Evolutionary conservation across 1,140 invertebrate species (phyloP), one percentile per base, ranked within the genome.

Genomic region (Zeugodacus cucurbitae): DNA sequence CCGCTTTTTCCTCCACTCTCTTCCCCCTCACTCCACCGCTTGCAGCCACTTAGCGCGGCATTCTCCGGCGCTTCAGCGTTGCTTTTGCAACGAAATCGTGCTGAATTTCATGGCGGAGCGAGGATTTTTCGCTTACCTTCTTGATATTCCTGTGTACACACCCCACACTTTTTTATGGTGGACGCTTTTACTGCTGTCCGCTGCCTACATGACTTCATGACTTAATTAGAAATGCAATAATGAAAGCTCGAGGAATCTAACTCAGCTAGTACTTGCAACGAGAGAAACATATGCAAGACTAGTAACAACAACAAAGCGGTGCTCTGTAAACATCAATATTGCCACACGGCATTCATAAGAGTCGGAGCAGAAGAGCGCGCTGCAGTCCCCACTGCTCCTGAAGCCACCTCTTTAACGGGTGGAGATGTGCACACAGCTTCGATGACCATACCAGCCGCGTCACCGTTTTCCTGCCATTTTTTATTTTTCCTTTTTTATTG

Each of bases 161-260:
- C 62, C 26, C 62, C 26, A 17, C 62, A 29, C 2, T 17, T 67
- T 67, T 54, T 3, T 17, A 54, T 17, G 48, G 48, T 17, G 20
- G 2, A 48, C n/a, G n/a, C 14, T 67, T 20, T 29, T 6, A n/a
- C 67, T 74, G 37, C 8, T 74, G 32, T 20, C 67, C 34, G 32
- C 67, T 37, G 32, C 29, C 29, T 67, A 32, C 62, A 62, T 26
- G 22, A 67, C 14, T 74, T 74, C 67, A 74, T 74, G 67, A 74
- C 67, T 74, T 74, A 74, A 74, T 74, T 74, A 74, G 32, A 32
- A 74, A 74, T 74, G 34, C 67, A 74, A 74, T 74, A 74, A 74
- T 67, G 62, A 67, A 67, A 67, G 10, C 62, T 32, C 29, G 62
- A 67, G 32, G 20, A 34, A 67, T 67, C 29, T 32, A 32, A 67